A percentile compares a stretch with the other conserved stretches of the same genome.
Conservation (phyloP, 1,140 invertebrate genomes). For the Lordiphosa clarofinis region DNA sequence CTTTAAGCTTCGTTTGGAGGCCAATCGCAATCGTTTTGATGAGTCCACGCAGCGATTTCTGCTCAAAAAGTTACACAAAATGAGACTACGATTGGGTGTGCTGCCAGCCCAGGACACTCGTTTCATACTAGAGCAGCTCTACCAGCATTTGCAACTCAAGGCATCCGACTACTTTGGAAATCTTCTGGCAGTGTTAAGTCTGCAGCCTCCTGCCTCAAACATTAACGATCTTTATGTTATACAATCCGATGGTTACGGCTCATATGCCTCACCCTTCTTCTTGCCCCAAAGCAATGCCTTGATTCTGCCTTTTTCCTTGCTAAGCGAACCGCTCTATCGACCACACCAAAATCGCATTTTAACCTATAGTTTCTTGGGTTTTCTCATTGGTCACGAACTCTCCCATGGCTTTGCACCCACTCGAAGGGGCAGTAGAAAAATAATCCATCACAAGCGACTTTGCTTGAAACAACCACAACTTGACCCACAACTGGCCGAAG, state of each 20-base stretch:
- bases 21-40: conserved; percentile 33
- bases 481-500: conserved; percentile 1
- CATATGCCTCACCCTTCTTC: conserved; percentile 42
- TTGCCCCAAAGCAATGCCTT: conserved; percentile 21
- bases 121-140: conserved; percentile 1
- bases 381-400: conserved; percentile 47
- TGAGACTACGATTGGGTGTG: conserved; percentile 35
- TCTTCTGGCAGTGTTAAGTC: conserved; percentile 4
- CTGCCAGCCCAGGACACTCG: conserved; percentile 16
- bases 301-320: conserved; percentile 39
- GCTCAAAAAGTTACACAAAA: conserved; percentile 30
- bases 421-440: accelerated
- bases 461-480: conserved; percentile 7
- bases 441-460: neutral
- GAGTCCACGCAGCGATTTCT: conserved; percentile 3
- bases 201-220: neutral
- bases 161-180: conserved; percentile 43
- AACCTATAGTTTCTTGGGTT: conserved; percentile 42
- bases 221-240: neutral
- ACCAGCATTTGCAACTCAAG: conserved; percentile 13
- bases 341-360: conserved; percentile 13
- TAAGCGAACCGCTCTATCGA: conserved; percentile 23
- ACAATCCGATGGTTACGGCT: conserved; percentile 23
- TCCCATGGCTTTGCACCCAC: no score
- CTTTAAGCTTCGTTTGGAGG: conserved; percentile 16